Evolutionary conservation across 2,888 invertebrate genomes (phyloP).

Genomic region (Drosophila kambysellisi): DNA sequence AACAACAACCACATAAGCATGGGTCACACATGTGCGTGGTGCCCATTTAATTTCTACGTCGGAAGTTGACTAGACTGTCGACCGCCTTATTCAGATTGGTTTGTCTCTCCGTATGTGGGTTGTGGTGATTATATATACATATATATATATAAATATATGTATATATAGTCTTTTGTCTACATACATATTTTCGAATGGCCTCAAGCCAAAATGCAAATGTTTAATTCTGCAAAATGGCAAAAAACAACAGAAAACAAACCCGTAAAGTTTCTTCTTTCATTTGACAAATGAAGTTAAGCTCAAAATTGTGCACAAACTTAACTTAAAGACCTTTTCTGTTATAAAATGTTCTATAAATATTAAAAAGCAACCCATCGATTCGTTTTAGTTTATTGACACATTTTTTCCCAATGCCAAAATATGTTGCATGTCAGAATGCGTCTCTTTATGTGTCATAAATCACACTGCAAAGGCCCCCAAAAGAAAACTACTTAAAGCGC

Average conservation of each 20-base stretch:
- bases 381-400: constrained; percentile 43
- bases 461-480: constrained; percentile 65
- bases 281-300: neutral
- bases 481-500: constrained; percentile 81
- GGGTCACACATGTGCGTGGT: constrained; percentile 66
- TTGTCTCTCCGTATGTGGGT: constrained; percentile 27
- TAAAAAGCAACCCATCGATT: constrained; percentile 54
- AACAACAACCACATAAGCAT: constrained; percentile 31
- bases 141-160: constrained; percentile 3
- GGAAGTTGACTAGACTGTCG: constrained; percentile 78
- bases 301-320: neutral
- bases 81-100: constrained; percentile 59
- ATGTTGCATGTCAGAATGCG: constrained; percentile 63
- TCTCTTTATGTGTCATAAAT: constrained; percentile 67
- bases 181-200: constrained; percentile 56
- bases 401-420: constrained; percentile 57
- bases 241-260: neutral
- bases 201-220: constrained; percentile 43
- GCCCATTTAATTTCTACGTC: constrained; percentile 75
- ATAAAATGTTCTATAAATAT: constrained; percentile 16
- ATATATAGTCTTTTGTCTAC: constrained; percentile 2
- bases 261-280: constrained; percentile 13
- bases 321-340: constrained; percentile 7
- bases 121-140: constrained; percentile 4
- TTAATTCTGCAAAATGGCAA: constrained; percentile 36